These are phyloP conservation scores for Ceratosolen solmsi DNA, from an alignment of 1,140 invertebrate genomes.

Conservation along the genomic window DNA sequence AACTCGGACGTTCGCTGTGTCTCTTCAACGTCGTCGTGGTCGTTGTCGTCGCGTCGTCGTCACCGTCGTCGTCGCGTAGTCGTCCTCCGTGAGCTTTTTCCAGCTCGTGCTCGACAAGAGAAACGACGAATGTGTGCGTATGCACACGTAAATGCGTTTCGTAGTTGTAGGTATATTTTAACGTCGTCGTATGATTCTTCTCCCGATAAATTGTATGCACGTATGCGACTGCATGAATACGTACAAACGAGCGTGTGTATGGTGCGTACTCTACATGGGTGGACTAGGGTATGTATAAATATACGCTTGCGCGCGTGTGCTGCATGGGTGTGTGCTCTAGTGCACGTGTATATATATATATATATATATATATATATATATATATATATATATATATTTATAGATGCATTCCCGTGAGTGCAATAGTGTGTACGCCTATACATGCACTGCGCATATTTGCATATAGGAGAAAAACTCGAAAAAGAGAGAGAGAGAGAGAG, in stretches of 20 bases:
- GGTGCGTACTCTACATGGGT: too few relatives aligned
- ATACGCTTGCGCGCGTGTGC: too few relatives aligned
- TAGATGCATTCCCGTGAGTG: too few relatives aligned
- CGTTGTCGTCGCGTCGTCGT: not conserved
- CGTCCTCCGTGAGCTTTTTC: not conserved
- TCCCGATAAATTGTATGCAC: not conserved
- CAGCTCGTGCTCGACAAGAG: not conserved
- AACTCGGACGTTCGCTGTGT: not conserved
- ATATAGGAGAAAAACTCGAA: too few relatives aligned
- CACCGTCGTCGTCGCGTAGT: slow-evolving; percentile 5
- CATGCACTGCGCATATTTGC: not conserved
- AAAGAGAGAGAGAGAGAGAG: not conserved
- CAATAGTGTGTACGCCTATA: not conserved
- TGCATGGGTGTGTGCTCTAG: too few relatives aligned
- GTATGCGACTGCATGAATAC: too few relatives aligned
- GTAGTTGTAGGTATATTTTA: not conserved
- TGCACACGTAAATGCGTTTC: not conserved
- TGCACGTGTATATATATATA: too few relatives aligned
- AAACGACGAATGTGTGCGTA: not conserved
- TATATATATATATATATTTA: too few relatives aligned
- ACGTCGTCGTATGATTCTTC: not conserved
- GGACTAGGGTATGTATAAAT: too few relatives aligned
- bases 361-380: not conserved
- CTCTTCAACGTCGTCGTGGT: not conserved
- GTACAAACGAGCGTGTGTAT: too few relatives aligned